Base-by-base conservation (phyloP, 2,888 invertebrate species). In the Marronus borbonicus region DNA sequence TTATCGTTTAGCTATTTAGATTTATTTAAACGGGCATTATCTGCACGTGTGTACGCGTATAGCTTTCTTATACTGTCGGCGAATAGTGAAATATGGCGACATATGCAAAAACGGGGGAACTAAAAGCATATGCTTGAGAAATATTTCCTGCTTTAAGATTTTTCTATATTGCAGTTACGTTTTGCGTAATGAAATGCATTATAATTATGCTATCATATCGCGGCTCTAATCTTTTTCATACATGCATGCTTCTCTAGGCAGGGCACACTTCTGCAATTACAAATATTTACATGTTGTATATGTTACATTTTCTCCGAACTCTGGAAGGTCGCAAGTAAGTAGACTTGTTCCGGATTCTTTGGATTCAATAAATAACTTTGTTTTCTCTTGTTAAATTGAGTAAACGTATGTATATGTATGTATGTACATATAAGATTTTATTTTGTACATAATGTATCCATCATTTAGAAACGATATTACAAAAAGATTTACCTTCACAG, bases 141-240 rank as follows among this genome's bases (percentile, higher is more conserved):
- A 62, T 62, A 28, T 62, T 62, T 62, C 62, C 62, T 62, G 62
- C 62, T 62, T 62, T 14, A 31, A 24, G 62, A 62, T 62, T 62
- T 62, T 62, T n/a, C 17, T 62, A 12, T 62, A 24, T 20, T 28
- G 62, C 8, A 31, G 20, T 20, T 14, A 31, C 14, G 3, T 62
- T 62, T 7, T 28, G 62, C 8, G 31, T 28, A 62, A 62, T 14
- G 20, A 62, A 62, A 8, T 14, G 28, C 20, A 24, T 20, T 24
- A 62, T 44, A 62, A 14, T 62, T 62, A 24, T 24, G 20, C 31
- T 62, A n/a, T n/a, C 17, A 55, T 55, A 44, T 55, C n/a, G 20
- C 14, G 17, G 20, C 14, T 17, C 8, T 17, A 17, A 17, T 20
- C 20, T 17, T 55, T 17, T 55, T 17, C 20, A 55, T n/a, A 55